Evolutionary conservation across 1,140 invertebrate genomes (phyloP).

Genomic region (Leptestheria dahalacensis): DNA sequence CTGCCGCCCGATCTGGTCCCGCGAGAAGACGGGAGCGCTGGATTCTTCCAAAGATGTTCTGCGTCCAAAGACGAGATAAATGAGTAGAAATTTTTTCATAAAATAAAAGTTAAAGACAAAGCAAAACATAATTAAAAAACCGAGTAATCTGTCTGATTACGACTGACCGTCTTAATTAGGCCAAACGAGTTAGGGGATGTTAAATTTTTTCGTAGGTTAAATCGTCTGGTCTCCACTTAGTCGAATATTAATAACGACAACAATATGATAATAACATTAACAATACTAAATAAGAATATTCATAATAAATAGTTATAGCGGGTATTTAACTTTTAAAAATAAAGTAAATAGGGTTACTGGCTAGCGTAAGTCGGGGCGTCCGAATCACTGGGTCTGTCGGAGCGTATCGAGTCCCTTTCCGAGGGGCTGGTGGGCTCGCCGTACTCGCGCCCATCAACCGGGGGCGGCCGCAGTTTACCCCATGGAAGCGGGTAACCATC

Average conservation of each 20-base stretch:
- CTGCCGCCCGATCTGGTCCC: conserved; percentile 84
- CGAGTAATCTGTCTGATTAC: too few species aligned
- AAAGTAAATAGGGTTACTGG: too few species aligned
- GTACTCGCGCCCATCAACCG: conserved; percentile 3
- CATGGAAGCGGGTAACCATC: neutral
- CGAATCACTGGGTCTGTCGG: conserved; percentile 18
- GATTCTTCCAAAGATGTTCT: conserved; percentile 55
- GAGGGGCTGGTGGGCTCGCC: conserved; percentile 6
- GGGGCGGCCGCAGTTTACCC: neutral
- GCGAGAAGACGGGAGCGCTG: conserved; percentile 48
- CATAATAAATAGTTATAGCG: conserved; percentile 4
- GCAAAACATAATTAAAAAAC: neutral
- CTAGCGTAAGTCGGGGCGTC: conserved; percentile 54
- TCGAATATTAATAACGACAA: too few species aligned
- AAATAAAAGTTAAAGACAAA: neutral
- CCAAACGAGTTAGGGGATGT: too few species aligned
- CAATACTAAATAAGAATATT: neutral
- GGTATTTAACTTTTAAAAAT: too few species aligned
- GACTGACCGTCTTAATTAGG: too few species aligned
- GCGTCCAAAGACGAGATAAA: conserved; percentile 16
- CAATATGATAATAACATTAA: neutral
- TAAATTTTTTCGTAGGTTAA: too few species aligned
- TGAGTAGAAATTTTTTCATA: neutral
- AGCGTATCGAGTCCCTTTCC: neutral
- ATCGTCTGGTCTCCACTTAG: too few species aligned